A percentile compares a stretch with the other conserved stretches of the same genome.
These are phyloP conservation scores for Cochlearius cochlearius DNA, from an alignment of 2,113 vertebrate genomes.

Conservation along the genomic window DNA sequence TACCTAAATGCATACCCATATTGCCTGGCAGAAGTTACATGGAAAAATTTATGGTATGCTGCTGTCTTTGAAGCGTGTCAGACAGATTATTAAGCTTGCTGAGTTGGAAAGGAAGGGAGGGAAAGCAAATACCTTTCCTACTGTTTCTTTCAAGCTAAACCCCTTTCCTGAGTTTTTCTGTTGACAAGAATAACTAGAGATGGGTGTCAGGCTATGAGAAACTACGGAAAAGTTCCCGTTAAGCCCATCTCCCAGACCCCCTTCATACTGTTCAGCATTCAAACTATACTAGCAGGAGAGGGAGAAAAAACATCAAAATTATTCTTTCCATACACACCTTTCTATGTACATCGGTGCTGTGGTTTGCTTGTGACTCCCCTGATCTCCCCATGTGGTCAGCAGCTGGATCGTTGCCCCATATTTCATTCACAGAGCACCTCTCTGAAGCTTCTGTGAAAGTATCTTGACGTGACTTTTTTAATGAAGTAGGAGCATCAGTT, in stretches of 20 bases:
- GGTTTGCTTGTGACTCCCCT: background rate
- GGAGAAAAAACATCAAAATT: background rate
- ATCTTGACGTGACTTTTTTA: background rate
- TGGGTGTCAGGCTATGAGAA: background rate
- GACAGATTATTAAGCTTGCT: background rate
- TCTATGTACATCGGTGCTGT: background rate
- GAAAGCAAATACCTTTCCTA: background rate
- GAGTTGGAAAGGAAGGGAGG: background rate
- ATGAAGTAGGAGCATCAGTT: background rate
- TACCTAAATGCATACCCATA: background rate
- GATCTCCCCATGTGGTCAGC: background rate
- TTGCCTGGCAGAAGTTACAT: background rate
- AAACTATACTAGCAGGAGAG: background rate
- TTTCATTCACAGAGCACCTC: background rate
- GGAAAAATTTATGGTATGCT: background rate
- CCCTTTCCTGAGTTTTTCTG: background rate
- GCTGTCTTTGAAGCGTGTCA: background rate
- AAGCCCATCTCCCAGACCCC: background rate
- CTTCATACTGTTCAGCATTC: background rate
- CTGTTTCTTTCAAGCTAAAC: background rate
- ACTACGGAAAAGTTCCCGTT: background rate
- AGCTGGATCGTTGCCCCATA: background rate
- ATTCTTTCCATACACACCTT: background rate
- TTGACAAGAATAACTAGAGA: background rate
- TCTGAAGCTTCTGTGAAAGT: background rate